phyloP scores from a whole-genome alignment of 2,113 vertebrate genomes.

The Tamias sibiricus region DNA sequence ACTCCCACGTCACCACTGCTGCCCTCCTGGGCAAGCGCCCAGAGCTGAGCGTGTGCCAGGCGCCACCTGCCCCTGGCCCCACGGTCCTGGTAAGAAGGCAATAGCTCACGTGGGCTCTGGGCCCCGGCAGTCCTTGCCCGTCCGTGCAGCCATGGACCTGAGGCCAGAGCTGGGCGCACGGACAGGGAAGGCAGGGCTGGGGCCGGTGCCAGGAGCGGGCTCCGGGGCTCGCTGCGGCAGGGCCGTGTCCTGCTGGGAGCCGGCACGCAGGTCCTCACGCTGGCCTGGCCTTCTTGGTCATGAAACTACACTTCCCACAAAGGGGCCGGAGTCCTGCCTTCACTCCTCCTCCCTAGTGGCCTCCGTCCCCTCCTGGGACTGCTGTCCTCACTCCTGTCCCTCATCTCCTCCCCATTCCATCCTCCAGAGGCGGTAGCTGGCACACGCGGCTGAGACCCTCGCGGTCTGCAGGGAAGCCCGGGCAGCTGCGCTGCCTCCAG shows the following conservation, averaged over 20 bases:
- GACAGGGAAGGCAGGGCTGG: neutral
- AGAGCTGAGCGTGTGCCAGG: neutral
- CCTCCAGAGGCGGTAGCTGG: neutral
- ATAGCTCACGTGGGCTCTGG: too few species aligned
- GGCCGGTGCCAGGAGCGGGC: accelerated
- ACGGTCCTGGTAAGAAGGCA: neutral
- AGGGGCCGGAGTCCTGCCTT: neutral
- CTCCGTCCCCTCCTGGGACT: neutral
- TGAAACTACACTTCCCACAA: neutral
- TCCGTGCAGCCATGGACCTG: accelerated
- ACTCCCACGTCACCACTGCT: neutral
- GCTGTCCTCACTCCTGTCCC: neutral
- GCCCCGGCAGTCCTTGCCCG: neutral
- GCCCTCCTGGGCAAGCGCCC: accelerated
- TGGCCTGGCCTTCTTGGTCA: neutral
- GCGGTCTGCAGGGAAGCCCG: accelerated
- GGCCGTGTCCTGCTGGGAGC: neutral
- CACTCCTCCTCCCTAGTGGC: accelerated
- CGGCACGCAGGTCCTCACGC: accelerated
- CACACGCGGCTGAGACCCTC: neutral
- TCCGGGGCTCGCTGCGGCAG: accelerated
- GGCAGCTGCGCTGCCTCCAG: neutral
- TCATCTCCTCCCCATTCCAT: neutral
- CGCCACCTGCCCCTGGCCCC: too few species aligned
- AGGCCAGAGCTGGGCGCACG: accelerated